Evolutionary conservation across 2,113 vertebrate genomes (phyloP), one percentile per base, ranked within the genome.

Genomic region (Anguilla japonica): DNA sequence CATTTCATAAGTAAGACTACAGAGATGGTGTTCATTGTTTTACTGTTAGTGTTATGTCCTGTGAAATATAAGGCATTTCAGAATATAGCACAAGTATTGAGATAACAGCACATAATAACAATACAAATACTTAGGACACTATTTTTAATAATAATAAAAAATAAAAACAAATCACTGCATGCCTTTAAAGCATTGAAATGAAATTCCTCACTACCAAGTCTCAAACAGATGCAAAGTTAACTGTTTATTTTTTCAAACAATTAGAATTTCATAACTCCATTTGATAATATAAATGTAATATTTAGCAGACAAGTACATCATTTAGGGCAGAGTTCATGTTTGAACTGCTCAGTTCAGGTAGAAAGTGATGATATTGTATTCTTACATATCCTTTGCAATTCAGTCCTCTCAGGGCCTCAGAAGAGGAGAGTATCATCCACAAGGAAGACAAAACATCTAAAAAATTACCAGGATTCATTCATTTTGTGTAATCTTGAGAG

Each of bases 281-380:
- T 29, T 81, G 50, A 41, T 41, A 81, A 40, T 86, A 86, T 43
- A 79, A 85, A 79, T 79, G 84, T 53, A 79, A 82, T 56, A 53
- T 86, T 80, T 43, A 80, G 79, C 82, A 83, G 82, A 83, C 56
- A 40, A 16, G 7, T 63, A 60, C 82, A 83, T 56, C 56, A 63
- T 39, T 80, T 80, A 63, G 53, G 53, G 16, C 82, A 60, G 53
- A 29, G 60, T 56, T 83, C n/a, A 34, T 56, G 43, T 60, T 83
- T 60, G 50, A 60, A 60, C 34, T 29, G 34, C 53, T 56, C 29
- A 83, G 41, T 83, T 40, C 81, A 82, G 81, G 43, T 82, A 60
- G 56, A 83, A 83, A 60, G 20, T 39, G 1, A 34, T 53, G 26
- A 16, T 40, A 78, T 79, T 39, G 67, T 20, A 85, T 29, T 41